Conservation (phyloP, 2,797 vertebrate genomes). For the Buceros bicornis region DNA sequence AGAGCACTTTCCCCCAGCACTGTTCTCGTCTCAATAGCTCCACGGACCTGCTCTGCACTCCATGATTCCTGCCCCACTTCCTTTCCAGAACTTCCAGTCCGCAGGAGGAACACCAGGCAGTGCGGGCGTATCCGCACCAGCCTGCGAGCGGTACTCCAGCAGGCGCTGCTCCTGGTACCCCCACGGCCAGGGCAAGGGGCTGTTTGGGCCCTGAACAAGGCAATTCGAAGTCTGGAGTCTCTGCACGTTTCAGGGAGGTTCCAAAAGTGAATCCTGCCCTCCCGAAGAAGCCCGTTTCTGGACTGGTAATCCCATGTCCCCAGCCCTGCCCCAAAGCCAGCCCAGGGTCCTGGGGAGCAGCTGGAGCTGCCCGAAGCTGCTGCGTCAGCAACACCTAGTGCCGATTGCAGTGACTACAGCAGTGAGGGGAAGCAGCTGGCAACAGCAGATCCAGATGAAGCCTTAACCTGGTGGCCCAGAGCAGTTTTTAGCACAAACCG, state of each 20-base stretch:
- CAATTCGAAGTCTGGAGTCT: background rate
- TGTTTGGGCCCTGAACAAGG: background rate
- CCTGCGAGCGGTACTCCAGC: background rate
- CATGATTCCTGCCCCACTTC: background rate
- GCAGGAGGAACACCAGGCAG: background rate
- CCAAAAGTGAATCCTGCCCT: background rate
- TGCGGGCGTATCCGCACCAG: too few relatives aligned
- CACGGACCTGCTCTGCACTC: background rate
- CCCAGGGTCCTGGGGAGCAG: background rate
- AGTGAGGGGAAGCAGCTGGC: background rate
- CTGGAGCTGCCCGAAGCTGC: background rate
- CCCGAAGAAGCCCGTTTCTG: background rate
- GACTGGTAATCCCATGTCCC: background rate
- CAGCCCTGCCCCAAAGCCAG: background rate
- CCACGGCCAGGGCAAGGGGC: background rate
- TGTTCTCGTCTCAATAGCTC: background rate
- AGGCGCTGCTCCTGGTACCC: rapidly evolving
- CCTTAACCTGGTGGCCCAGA: background rate
- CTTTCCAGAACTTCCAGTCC: background rate
- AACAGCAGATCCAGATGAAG: background rate
- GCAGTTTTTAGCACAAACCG: background rate
- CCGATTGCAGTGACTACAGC: background rate
- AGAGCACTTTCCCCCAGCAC: background rate
- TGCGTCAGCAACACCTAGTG: background rate
- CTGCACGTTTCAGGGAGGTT: background rate